Conservation (phyloP, 2,797 vertebrate species). For the Kryptolebias ocellatus region DNA sequence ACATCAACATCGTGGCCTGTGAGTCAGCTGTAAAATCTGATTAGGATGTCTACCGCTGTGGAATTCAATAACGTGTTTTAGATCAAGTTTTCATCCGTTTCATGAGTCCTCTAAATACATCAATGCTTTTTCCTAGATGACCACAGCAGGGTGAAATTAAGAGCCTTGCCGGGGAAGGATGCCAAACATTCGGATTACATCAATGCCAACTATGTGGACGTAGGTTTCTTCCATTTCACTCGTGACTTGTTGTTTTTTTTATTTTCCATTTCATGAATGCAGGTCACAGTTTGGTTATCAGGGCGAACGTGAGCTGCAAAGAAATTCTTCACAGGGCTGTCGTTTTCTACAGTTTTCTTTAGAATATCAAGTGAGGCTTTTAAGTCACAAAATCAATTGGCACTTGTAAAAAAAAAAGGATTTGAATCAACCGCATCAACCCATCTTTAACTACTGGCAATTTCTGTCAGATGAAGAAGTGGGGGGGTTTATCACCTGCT, state of each 20-base stretch:
- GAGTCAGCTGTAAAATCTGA: slow-evolving; percentile 78
- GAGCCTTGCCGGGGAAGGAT: slow-evolving; percentile 95
- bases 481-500: background rate
- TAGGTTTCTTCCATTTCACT: slow-evolving; percentile 78
- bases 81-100: slow-evolving; percentile 44
- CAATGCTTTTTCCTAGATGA: slow-evolving; percentile 84
- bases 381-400: background rate
- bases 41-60: slow-evolving; percentile 30
- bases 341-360: slow-evolving; percentile 15
- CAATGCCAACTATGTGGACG: slow-evolving; percentile 98
- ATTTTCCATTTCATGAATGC: background rate
- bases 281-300: background rate
- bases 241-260: background rate
- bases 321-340: background rate
- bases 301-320: slow-evolving; percentile 2
- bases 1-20: slow-evolving; percentile 99
- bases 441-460: slow-evolving; percentile 9
- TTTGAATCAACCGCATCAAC: slow-evolving; percentile 19
- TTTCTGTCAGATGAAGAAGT: slow-evolving; percentile 19
- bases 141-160: slow-evolving; percentile 97
- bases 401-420: background rate
- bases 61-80: slow-evolving; percentile 49
- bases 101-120: slow-evolving; percentile 48
- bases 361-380: slow-evolving; percentile 22
- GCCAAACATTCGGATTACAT: slow-evolving; percentile 99